phyloP scores from a whole-genome alignment of 1,140 invertebrate genomes.

The Callitettix versicolor region DNA sequence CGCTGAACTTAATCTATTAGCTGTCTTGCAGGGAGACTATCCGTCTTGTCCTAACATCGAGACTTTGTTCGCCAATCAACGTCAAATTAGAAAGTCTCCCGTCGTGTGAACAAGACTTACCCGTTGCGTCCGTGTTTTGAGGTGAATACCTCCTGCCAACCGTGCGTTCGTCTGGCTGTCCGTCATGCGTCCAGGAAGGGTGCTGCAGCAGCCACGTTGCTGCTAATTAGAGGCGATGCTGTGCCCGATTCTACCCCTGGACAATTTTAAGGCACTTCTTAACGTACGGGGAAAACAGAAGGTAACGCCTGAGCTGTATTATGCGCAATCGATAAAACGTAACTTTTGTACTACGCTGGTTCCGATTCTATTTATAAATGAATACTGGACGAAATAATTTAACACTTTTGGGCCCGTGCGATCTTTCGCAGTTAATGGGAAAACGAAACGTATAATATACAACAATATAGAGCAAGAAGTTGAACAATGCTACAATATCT shows the following conservation, averaged over 20 bases:
- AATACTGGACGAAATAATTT: too few relatives aligned
- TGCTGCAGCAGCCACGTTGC: background rate
- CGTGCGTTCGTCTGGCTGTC: background rate
- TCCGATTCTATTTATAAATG: too few relatives aligned
- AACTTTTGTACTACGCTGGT: too few relatives aligned
- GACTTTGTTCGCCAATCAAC: background rate
- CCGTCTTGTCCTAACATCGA: too few relatives aligned
- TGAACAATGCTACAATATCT: too few relatives aligned
- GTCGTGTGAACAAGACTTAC: background rate
- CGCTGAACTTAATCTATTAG: too few relatives aligned
- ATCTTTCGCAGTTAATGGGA: too few relatives aligned
- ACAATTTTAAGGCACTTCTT: background rate
- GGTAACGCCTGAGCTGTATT: background rate
- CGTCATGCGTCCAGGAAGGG: background rate
- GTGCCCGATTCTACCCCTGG: background rate
- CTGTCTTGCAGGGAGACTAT: too few relatives aligned
- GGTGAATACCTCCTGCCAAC: background rate
- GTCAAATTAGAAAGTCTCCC: conserved; percentile 1
- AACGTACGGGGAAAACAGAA: background rate
- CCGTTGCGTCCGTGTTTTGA: background rate
- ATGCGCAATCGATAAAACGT: too few relatives aligned
- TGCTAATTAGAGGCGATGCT: background rate
- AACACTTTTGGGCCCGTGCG: too few relatives aligned
- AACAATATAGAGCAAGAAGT: too few relatives aligned
- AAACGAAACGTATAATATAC: too few relatives aligned